Base-by-base conservation (phyloP, 1,140 invertebrate species). In the Camponotus pennsylvanicus region DNA sequence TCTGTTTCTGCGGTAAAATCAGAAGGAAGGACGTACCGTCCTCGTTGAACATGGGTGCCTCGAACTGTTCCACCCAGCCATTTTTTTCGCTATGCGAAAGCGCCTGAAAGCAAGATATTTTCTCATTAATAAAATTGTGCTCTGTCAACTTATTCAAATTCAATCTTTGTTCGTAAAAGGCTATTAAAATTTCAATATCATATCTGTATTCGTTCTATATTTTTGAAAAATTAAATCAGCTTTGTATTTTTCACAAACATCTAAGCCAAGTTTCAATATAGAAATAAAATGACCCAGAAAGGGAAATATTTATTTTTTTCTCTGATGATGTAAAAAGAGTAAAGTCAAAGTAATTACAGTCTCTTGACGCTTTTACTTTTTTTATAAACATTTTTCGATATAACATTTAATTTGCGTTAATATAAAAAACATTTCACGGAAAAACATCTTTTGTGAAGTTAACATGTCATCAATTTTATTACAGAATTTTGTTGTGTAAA, bases 51-150 rank as follows among this genome's bases (percentile, higher is more conserved):
- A 96, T 91, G 2, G 96, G 96, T 8, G 97, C 95, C 18, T 96
- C 95, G 73, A 95, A 95, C 71, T 96, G 93, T 76, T 97, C 97
- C 18, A 98, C 95, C 97, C 97, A 98, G 73, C 97, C 97, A n/a
- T 95, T 94, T 66, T 95, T 91, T 82, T 96, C 95, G 15, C 78
- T 66, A 70, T 94, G 94, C 27, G 75, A 87, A 18, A 94, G 84
- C 2, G 91, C 92, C 94, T 95, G 55, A 8, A 13, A 18, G 59
- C 32, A 40, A 78, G 27, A 27, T 27, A 27, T 27, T 27, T 27
- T 27, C 27, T 55, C 63, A 67, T 45, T 34, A 78, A 63, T 18
- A 42, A 52, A 85, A 66, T 78, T 66, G 15, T 15, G 3, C 49
- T 49, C 34, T 32, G 32, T 32, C 45, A 27, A 77, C 21, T 82